A percentile compares a stretch with the other conserved stretches of the same genome.
phyloP scores from a whole-genome alignment of 2,113 vertebrate species.

The Sphyrna mokarran region DNA sequence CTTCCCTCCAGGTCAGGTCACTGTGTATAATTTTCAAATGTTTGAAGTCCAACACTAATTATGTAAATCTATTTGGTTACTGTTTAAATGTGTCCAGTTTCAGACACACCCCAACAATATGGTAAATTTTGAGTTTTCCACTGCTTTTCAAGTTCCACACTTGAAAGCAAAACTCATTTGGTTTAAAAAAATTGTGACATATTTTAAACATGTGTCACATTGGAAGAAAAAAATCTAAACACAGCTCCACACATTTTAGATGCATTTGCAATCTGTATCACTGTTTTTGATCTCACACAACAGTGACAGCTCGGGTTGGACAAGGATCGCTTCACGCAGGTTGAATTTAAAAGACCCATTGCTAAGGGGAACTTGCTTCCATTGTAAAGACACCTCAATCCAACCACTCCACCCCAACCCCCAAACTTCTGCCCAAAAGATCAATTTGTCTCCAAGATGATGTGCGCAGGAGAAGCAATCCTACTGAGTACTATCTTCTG shows the following conservation, averaged over 20 bases:
- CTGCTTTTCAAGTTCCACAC: background rate
- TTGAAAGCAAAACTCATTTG: background rate
- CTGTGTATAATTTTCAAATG: background rate
- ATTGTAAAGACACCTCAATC: background rate
- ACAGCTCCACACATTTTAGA: background rate
- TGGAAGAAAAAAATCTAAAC: background rate
- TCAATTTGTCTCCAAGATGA: background rate
- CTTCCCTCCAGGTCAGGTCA: conserved; percentile 24
- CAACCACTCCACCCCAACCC: background rate
- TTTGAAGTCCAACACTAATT: conserved; percentile 23
- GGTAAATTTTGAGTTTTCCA: background rate
- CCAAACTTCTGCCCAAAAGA: background rate
- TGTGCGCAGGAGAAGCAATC: background rate
- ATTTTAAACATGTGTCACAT: background rate
- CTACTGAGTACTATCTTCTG: background rate
- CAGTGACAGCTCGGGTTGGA: too few relatives aligned
- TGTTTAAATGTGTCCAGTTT: background rate
- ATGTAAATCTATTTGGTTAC: background rate
- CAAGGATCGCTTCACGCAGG: background rate
- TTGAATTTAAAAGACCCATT: background rate
- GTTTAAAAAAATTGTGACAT: background rate
- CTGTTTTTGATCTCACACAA: background rate
- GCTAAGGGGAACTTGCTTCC: background rate
- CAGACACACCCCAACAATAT: background rate
- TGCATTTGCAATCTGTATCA: background rate